Evolutionary conservation across 2,888 invertebrate species (phyloP), one percentile per base, ranked within the genome.

Genomic region (Glaucopsyche alexis): DNA sequence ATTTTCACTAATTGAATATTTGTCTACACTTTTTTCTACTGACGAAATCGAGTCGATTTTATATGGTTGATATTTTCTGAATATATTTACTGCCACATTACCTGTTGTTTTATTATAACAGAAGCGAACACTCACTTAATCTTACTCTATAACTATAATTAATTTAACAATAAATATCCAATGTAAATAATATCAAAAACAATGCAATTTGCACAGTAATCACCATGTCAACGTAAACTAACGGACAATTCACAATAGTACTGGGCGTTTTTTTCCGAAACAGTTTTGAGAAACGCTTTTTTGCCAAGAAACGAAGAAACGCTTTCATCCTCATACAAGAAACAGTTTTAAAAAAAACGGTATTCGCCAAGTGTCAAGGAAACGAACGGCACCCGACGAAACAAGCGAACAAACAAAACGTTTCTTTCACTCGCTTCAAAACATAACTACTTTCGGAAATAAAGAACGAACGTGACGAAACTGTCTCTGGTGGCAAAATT

Each of bases 11-110:
- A 80, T 84, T 83, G 83, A 88, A 60, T 86, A 87, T 80, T 84
- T 84, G 84, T 85, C 84, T 86, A 84, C 81, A 83, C 82, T 85
- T 88, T 89, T 89, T 89, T 90, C 88, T 87, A 88, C 83, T 86
- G 88, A 89, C 87, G 81, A 87, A 87, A 85, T 87, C 85, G 85
- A 87, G 87, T 88, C 87, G 84, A 87, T 84, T 60, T 60, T n/a
- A n/a, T 84, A 87, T 84, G 86, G 88, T 91, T 90, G 84, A 90
- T 93, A 91, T 91, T 93, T 91, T 91, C 91, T 91, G 89, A 92
- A 91, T 93, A 93, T 92, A 91, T 93, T 91, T 92, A 92, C 91
- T 93, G 87, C 90, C 88, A 91, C 87, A 86, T 84, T 79, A 78
- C 14, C n/a, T 76, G 79, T 81, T 86, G 78, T 80, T 80, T 81